A percentile compares a stretch with the other conserved stretches of the same genome.
phyloP scores from a whole-genome alignment of 2,797 vertebrate genomes.

The Sitta carolinensis region DNA sequence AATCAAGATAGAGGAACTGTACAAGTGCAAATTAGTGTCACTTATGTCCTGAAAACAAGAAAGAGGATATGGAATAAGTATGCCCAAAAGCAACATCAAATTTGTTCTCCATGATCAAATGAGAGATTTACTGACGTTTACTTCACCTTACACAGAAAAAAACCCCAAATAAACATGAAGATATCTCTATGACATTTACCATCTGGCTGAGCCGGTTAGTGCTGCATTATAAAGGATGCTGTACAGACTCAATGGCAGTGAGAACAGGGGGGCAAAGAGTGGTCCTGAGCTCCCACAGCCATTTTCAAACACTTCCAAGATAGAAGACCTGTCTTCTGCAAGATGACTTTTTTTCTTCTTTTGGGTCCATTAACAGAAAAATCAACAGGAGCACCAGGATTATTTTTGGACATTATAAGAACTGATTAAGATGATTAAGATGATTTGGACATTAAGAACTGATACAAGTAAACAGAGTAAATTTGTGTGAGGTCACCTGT shows the following conservation, averaged over 20 bases:
- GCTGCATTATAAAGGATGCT: not conserved
- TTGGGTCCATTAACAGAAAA: not conserved
- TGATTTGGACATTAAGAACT: no score
- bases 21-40: conserved; percentile 35
- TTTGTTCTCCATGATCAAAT: not conserved
- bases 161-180: not conserved
- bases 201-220: not conserved
- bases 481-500: not conserved
- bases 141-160: not conserved
- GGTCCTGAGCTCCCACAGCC: not conserved
- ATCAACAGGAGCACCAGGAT: not conserved
- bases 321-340: not conserved
- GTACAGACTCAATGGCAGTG: not conserved
- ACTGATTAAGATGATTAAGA: no score
- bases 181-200: not conserved
- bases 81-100: conserved; percentile 11
- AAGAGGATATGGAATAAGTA: not conserved
- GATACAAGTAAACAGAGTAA: not conserved
- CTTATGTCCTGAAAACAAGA: conserved; percentile 8
- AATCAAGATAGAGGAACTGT: conserved; percentile 3
- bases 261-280: not conserved
- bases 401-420: not conserved
- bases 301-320: not conserved
- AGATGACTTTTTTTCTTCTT: not conserved
- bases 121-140: not conserved